Conservation (phyloP, 2,888 invertebrate genomes). For the Ommatoiulus sabulosus region DNA sequence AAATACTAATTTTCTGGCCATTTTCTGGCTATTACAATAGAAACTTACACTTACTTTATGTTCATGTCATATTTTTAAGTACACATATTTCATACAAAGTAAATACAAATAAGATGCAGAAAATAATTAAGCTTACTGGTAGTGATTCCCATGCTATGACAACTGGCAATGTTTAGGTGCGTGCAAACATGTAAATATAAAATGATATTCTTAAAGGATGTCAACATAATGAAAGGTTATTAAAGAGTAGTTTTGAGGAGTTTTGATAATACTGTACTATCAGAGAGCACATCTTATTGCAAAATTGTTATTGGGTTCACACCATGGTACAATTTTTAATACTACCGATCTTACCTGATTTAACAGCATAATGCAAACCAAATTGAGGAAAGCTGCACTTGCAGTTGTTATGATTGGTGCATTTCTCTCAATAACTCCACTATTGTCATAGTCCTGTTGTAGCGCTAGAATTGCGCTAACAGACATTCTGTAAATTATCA, state of each 20-base stretch:
- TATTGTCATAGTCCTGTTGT: constrained; percentile 70
- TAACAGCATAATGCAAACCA: constrained; percentile 89
- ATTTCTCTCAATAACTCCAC: constrained; percentile 76
- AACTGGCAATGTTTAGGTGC: neutral
- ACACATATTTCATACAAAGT: neutral
- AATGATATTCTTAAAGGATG: neutral
- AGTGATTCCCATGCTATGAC: constrained; percentile 12
- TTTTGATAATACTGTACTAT: neutral
- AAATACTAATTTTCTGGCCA: neutral
- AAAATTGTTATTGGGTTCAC: constrained; percentile 17
- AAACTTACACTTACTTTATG: neutral
- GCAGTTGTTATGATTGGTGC: constrained; percentile 88
- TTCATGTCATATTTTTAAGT: neutral
- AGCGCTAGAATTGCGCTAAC: constrained; percentile 78
- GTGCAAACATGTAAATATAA: constrained; percentile 36
- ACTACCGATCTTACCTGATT: constrained; percentile 75
- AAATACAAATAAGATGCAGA: neutral
- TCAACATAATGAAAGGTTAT: neutral
- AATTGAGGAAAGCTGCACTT: constrained; percentile 92
- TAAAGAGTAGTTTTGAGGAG: neutral
- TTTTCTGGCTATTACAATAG: neutral
- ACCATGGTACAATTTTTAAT: neutral
- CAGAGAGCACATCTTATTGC: neutral
- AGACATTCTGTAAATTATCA: constrained; percentile 92
- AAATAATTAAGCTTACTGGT: neutral